Base-by-base conservation (phyloP, 2,888 invertebrate genomes). In the Drosophila putrida region DNA sequence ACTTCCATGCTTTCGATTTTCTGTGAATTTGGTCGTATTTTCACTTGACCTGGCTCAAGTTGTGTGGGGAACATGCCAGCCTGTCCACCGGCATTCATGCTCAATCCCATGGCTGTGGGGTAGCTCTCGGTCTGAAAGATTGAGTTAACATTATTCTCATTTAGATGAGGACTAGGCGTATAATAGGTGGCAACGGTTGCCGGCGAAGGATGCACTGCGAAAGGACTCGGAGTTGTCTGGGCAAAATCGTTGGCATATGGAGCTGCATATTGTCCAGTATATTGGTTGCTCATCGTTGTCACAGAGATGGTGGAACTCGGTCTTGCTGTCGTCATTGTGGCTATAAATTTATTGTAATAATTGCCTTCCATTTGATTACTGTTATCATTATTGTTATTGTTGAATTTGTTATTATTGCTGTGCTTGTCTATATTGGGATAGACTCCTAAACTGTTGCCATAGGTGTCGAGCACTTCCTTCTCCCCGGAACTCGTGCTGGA, bases 141-240 rank as follows among this genome's bases (percentile, higher is more conserved):
- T 3, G 78, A 78, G 61, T 92, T 91, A 4, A 88, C 91, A 71
- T 92, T 92, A 2, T 89, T 71, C 28, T 91, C 89, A 27, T 87
- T 85, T 2, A 92, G 82, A 79, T 92, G 92, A 1, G 91, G 91
- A 74, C 90, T 92, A 1, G 91, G 90, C 1, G 92, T 92, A 44
- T 90, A 92, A 54, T 80, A 91, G 20, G 82, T 79, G 4, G 87
- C 78, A 4, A 91, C 83, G 0, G 87, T 89, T 6, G 82, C 80
- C 2, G 84, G 71, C 11, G 90, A 81, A 0, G 89, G 84, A 55
- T 83, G 90, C 13, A 78, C 82, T 10, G 83, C 78, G 11, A 77
- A 83, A 20, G 86, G 82, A 39, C 85, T 84, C 8, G 80, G 75
- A 6, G 86, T 85, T 6, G 88, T 80, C 33, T 76, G 59, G 0